Base-by-base conservation (phyloP, 2,113 vertebrate species). In the Bothrops jararaca region DNA sequence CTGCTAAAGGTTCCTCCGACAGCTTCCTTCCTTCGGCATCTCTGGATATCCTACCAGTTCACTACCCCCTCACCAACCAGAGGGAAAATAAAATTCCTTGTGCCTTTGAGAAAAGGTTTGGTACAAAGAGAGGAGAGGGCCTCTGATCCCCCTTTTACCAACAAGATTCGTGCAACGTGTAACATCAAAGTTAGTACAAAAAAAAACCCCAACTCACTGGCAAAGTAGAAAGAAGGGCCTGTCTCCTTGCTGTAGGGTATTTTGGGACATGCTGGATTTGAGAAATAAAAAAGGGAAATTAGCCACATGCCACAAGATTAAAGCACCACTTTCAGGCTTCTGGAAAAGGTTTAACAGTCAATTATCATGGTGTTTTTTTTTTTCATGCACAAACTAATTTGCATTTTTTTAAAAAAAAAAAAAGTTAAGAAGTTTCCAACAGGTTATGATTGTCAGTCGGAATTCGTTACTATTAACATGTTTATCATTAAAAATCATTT, bases 141-240 rank as follows among this genome's bases (percentile, higher is more conserved):
- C 34, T 96, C 94, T 94, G 93, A 94, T 96, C 95, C 96, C 96
- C 95, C 96, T 93, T 97, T 96, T 96, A 96, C 97, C 95, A 96
- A 97, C 96, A 97, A 90, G 97, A 91, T 95, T 95, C 96, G 96
- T 97, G 97, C 97, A 97, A 96, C 97, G 96, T 97, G 95, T 92
- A 97, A 64, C 45, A 96, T 96, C 94, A 97, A 98, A 97, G 97
- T 98, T 96, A 98, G 95, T 98, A 98, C 97, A 97, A 98, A 98
- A 98, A 98, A 97, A 52, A 88, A 23, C 18, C 97, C 97, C 97
- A 98, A 98, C 98, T 98, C 98, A 98, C 98, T 98, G 98, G 98
- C 98, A 98, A 98, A 98, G 98, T 98, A 98, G 98, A 98, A 98
- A 98, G 98, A 98, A 98, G 98, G 98, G 97, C 97, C 98, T 98